Percentiles rank a stretch among this genome's conserved stretches.
phyloP scores from a whole-genome alignment of 2,113 vertebrate genomes.

The Melanocharis versteri region DNA sequence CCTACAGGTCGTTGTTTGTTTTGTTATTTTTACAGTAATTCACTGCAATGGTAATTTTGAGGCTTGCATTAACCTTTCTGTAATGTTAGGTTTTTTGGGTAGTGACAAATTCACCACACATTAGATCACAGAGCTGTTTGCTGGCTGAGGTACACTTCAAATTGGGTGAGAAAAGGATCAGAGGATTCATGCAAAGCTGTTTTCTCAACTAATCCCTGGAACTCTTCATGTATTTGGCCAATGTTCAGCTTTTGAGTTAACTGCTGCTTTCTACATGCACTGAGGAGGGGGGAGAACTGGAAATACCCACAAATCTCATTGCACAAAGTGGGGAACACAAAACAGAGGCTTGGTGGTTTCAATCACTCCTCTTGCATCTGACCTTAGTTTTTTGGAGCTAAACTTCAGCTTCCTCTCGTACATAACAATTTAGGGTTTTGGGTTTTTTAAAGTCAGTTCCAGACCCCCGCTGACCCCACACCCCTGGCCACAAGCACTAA shows the following conservation, averaged over 20 bases:
- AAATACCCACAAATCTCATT: not conserved
- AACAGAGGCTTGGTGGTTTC: not conserved
- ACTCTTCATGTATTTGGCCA: not conserved
- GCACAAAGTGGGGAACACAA: not conserved
- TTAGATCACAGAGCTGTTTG: not conserved
- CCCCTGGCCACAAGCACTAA: not conserved
- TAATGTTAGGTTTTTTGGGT: not conserved
- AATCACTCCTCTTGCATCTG: not conserved
- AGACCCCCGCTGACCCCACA: not conserved
- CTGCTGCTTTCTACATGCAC: not conserved
- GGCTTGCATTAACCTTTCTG: not conserved
- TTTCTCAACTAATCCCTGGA: conserved; percentile 5
- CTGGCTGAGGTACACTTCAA: not conserved
- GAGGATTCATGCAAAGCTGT: not conserved
- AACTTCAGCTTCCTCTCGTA: not conserved
- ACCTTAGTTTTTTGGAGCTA: not conserved
- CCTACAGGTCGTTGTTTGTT: not conserved
- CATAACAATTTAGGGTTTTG: not conserved
- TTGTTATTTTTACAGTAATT: not conserved
- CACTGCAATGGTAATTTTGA: not conserved
- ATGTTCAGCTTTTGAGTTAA: not conserved
- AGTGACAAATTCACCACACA: not conserved
- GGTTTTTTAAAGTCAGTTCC: not conserved
- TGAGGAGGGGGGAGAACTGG: not conserved
- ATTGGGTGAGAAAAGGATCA: conserved; percentile 10